These are phyloP conservation scores for Pangasius sanitwongsei DNA, from an alignment of 2,797 vertebrate genomes.

Conservation along the genomic window DNA sequence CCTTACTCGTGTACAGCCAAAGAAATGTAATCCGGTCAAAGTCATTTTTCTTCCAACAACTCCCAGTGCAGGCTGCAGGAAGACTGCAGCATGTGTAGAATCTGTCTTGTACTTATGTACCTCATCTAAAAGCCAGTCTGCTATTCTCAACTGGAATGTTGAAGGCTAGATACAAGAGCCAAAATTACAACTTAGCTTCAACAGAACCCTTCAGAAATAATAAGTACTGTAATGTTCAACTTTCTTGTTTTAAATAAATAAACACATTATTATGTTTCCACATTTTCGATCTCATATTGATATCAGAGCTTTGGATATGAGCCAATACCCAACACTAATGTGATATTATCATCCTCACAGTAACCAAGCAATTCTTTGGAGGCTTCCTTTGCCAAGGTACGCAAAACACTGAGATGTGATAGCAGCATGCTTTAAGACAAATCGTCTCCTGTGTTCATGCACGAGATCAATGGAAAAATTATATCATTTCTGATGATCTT, in stretches of 20 bases:
- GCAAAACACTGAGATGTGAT: neutral
- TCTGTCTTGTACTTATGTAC: constrained; percentile 27
- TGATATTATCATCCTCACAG: neutral
- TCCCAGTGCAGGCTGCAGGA: constrained; percentile 27
- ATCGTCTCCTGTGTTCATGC: neutral
- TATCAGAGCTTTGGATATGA: neutral
- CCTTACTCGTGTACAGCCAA: constrained; percentile 24
- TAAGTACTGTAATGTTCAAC: neutral
- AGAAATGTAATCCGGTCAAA: constrained; percentile 46
- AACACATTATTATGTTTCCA: too few relatives aligned
- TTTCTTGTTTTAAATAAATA: neutral
- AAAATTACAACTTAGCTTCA: constrained; percentile 8
- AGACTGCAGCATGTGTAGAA: constrained; percentile 30
- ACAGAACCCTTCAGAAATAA: neutral
- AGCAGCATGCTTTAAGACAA: neutral
- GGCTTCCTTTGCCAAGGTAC: neutral
- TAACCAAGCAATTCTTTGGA: neutral
- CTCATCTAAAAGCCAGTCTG: constrained; percentile 23
- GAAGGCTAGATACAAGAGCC: constrained; percentile 3
- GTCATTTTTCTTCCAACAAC: constrained; percentile 41
- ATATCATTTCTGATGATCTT: neutral
- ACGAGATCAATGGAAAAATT: neutral
- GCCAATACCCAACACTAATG: too few relatives aligned
- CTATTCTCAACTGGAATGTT: constrained; percentile 9
- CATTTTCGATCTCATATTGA: neutral